These are phyloP conservation scores for Aplochiton taeniatus DNA, from an alignment of 2,797 vertebrate genomes.

Conservation along the genomic window DNA sequence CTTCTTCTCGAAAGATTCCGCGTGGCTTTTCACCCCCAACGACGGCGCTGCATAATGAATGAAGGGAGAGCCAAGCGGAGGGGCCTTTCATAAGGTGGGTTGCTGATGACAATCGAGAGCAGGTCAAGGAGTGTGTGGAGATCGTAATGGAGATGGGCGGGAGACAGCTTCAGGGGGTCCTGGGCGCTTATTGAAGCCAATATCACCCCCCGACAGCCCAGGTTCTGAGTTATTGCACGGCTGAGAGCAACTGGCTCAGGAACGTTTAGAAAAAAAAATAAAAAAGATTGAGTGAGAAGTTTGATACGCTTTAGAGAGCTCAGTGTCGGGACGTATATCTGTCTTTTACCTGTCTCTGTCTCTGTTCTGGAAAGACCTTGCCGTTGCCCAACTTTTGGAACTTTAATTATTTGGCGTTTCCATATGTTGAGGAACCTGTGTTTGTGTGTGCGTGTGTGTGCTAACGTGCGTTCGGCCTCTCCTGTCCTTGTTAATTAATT, in stretches of 20 bases:
- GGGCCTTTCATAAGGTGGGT: conserved; percentile 62
- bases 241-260: conserved; percentile 44
- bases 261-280: conserved; percentile 39
- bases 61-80: conserved; percentile 51
- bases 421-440: not conserved
- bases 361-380: conserved; percentile 13
- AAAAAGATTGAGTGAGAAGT: no score
- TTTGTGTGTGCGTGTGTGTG: not conserved
- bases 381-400: conserved; percentile 14
- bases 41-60: conserved; percentile 56
- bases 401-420: conserved; percentile 14
- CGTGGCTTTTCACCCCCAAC: conserved; percentile 1
- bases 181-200: conserved; percentile 74
- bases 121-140: conserved; percentile 66
- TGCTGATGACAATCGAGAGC: conserved; percentile 62
- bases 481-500: conserved; percentile 66
- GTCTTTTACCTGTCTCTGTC: not conserved
- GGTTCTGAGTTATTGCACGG: conserved; percentile 66
- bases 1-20: no score
- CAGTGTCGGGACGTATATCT: no score
- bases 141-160: conserved; percentile 76
- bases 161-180: conserved; percentile 72
- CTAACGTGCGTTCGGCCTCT: not conserved
- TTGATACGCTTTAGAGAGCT: no score
- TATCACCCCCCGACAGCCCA: conserved; percentile 60